These are phyloP conservation scores for Setophaga petechia DNA, from an alignment of 2,113 vertebrate species.

Conservation along the genomic window DNA sequence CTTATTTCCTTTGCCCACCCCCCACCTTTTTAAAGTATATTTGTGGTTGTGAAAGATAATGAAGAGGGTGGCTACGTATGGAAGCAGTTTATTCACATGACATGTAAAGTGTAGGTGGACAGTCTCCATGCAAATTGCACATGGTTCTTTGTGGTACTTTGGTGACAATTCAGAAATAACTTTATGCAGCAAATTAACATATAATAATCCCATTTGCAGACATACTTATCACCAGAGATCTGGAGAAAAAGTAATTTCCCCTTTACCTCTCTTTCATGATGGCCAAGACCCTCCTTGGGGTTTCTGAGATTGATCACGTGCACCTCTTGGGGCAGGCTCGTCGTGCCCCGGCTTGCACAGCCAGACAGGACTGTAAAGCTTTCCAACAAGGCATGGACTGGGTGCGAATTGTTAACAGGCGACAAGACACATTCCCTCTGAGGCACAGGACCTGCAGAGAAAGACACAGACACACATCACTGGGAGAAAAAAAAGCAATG, in stretches of 20 bases:
- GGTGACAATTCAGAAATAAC: not conserved
- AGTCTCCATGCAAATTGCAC: not conserved
- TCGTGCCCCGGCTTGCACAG: conserved; percentile 90
- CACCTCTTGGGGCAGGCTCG: conserved; percentile 84
- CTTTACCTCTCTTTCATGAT: conserved; percentile 79
- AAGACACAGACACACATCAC: conserved; percentile 3
- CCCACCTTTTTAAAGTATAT: not conserved
- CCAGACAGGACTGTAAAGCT: conserved; percentile 89
- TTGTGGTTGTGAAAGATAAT: not conserved
- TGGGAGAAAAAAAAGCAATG: not conserved
- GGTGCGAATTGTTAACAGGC: conserved; percentile 85
- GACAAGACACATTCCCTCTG: conserved; percentile 81
- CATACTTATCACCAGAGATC: not conserved
- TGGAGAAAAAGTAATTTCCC: not conserved
- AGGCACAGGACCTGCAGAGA: conserved; percentile 78
- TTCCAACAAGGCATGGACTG: conserved; percentile 87
- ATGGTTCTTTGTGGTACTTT: not conserved
- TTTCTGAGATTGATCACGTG: conserved; percentile 90
- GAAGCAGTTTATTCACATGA: not conserved
- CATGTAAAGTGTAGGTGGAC: not conserved
- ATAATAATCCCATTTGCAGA: not conserved
- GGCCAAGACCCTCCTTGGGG: conserved; percentile 65
- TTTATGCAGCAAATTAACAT: not conserved
- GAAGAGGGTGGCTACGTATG: not conserved
- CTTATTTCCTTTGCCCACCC: conserved; percentile 43